A percentile compares a stretch with the other conserved stretches of the same genome.
Evolutionary conservation across 2,113 vertebrate species (phyloP).

Genomic region (Aix galericulata): DNA sequence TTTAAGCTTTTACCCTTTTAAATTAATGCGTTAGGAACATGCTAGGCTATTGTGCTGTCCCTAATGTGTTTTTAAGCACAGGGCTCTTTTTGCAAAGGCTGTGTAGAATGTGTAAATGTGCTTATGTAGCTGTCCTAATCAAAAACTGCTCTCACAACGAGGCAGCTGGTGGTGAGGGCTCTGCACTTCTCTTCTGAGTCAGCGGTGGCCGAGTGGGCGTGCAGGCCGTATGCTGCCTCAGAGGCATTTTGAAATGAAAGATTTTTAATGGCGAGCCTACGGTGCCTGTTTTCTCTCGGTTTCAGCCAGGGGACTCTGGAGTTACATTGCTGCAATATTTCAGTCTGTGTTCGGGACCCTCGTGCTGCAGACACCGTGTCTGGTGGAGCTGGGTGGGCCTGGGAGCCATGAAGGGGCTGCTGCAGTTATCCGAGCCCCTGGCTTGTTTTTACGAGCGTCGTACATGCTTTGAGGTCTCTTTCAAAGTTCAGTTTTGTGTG

Average conservation of each 20-base stretch:
- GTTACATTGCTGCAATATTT: not conserved
- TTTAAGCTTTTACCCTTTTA: not conserved
- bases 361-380: not conserved
- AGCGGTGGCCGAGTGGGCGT: not conserved
- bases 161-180: not conserved
- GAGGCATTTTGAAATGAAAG: not conserved
- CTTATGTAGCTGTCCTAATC: not conserved
- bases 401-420: rapidly evolving
- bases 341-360: not conserved
- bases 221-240: not conserved
- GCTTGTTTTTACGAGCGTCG: rapidly evolving
- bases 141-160: not conserved
- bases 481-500: rapidly evolving
- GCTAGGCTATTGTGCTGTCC: not conserved
- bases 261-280: not conserved
- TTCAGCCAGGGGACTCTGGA: not conserved
- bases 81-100: not conserved
- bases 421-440: rapidly evolving
- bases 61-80: not conserved
- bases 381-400: rapidly evolving
- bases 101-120: not conserved
- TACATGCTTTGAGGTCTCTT: not conserved
- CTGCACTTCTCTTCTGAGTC: not conserved
- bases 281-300: not conserved
- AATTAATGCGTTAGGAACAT: not conserved